These are phyloP conservation scores for Tor tambroides DNA, from an alignment of 2,113 vertebrate genomes.

Conservation along the genomic window DNA sequence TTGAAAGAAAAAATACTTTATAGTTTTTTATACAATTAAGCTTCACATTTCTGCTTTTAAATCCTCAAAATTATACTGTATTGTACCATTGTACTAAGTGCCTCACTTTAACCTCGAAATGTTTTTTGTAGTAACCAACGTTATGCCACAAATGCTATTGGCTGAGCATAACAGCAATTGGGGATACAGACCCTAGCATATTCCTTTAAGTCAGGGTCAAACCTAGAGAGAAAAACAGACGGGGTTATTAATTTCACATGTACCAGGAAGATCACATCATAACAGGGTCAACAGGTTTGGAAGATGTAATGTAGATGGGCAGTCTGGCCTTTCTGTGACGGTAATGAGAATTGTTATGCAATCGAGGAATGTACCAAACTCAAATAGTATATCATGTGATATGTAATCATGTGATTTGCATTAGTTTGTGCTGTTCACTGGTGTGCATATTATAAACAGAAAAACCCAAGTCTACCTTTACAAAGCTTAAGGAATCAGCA, in stretches of 20 bases:
- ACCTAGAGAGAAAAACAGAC: neutral
- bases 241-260: conserved; percentile 24
- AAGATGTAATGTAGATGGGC: neutral
- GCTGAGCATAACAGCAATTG: neutral
- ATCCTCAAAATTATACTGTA: too few species aligned
- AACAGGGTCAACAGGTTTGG: conserved; percentile 11
- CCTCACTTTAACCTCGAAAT: neutral
- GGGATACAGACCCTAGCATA: neutral
- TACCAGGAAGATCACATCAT: neutral
- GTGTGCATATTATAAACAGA: neutral
- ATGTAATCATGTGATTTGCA: neutral
- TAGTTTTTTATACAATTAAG: neutral
- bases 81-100: neutral
- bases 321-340: conserved; percentile 11
- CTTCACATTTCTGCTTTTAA: neutral
- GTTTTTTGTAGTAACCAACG: neutral
- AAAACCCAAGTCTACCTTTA: neutral
- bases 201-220: neutral
- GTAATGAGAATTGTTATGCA: neutral
- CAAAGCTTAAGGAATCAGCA: neutral
- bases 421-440: neutral
- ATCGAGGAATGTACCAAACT: conserved; percentile 12
- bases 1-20: too few species aligned
- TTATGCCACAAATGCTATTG: neutral
- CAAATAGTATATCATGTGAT: conserved; percentile 13